phyloP scores from a whole-genome alignment of 2,888 invertebrate genomes.

The Chrysopilus asiliformis region DNA sequence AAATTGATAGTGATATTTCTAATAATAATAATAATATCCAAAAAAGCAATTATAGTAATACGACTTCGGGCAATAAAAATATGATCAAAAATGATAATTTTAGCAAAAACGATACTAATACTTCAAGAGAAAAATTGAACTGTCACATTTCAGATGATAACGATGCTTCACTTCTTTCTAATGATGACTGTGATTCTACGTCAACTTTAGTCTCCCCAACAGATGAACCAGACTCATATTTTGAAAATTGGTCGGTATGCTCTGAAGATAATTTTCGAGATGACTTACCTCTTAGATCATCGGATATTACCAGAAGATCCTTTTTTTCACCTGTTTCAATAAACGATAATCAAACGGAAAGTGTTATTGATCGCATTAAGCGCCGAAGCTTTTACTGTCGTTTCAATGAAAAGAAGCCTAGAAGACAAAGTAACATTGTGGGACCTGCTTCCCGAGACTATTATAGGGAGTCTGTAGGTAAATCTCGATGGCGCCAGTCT shows the following conservation, averaged over 20 bases:
- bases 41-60: too few relatives aligned
- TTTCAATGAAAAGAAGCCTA: slow-evolving; percentile 71
- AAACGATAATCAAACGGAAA: slow-evolving; percentile 47
- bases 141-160: too few relatives aligned
- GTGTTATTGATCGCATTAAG: slow-evolving; percentile 72
- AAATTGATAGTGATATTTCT: too few relatives aligned
- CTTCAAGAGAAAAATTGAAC: too few relatives aligned
- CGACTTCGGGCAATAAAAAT: too few relatives aligned
- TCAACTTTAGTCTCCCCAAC: slow-evolving; percentile 43
- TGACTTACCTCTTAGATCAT: slow-evolving; percentile 16
- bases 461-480: slow-evolving; percentile 25
- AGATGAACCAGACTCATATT: slow-evolving; percentile 42
- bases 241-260: slow-evolving; percentile 54
- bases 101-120: too few relatives aligned
- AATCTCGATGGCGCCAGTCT: slow-evolving; percentile 9
- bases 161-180: too few relatives aligned
- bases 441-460: slow-evolving; percentile 46
- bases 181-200: slow-evolving; percentile 35
- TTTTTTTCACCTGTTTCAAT: slow-evolving; percentile 28
- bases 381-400: slow-evolving; percentile 80
- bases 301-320: slow-evolving; percentile 36
- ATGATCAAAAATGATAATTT: too few relatives aligned
- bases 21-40: too few relatives aligned
- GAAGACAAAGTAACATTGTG: slow-evolving; percentile 53
- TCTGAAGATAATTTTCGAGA: slow-evolving; percentile 40